Percentiles rank a stretch among this genome's conserved stretches.
Conservation (phyloP, 2,797 vertebrate species). For the Avahi laniger region DNA sequence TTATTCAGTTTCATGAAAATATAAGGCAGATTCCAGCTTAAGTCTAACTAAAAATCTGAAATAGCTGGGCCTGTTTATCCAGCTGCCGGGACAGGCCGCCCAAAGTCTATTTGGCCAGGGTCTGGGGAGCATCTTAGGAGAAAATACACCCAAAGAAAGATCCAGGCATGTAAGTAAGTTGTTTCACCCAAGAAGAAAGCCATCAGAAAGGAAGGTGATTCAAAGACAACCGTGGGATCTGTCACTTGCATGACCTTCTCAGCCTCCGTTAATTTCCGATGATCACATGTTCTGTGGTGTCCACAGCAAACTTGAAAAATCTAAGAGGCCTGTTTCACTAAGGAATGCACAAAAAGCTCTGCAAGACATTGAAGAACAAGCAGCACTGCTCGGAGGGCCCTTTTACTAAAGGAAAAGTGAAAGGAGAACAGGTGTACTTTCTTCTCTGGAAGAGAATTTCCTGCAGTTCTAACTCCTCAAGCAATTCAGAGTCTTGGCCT, state of each 20-base stretch:
- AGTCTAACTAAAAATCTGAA: not conserved
- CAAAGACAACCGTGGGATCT: not conserved
- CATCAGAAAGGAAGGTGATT: not conserved
- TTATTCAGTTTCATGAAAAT: not conserved
- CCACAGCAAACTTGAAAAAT: not conserved
- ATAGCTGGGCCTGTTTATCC: not conserved
- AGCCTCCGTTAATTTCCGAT: not conserved
- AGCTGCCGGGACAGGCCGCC: not conserved
- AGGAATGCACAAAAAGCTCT: not conserved
- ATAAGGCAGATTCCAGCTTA: not conserved
- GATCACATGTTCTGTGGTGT: rapidly evolving
- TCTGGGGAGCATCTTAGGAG: not conserved
- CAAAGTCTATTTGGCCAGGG: too few relatives aligned
- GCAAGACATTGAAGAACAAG: not conserved
- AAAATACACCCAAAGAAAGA: not conserved
- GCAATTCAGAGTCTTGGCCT: not conserved
- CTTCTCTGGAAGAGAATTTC: not conserved
- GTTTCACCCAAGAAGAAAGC: too few relatives aligned
- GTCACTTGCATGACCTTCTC: not conserved
- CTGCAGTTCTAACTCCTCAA: not conserved
- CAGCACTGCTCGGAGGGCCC: not conserved
- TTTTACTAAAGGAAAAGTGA: not conserved
- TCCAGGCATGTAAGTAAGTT: not conserved
- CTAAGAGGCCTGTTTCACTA: not conserved
- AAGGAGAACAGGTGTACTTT: not conserved